Conservation (phyloP, 2,797 vertebrate species). For the Glyptemys insculpta region DNA sequence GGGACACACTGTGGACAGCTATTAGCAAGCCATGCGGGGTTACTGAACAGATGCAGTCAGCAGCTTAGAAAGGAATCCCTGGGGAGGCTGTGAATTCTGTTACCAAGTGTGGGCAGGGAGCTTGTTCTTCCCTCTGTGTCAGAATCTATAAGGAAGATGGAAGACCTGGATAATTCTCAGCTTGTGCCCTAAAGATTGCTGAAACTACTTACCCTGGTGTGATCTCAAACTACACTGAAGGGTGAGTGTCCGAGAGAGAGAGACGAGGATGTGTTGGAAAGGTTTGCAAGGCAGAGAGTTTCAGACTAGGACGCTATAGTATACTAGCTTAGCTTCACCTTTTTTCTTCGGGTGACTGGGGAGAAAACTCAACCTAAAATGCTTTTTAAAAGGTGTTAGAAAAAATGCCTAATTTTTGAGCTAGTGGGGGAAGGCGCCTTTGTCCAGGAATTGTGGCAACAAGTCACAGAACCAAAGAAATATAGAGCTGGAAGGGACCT, state of each 20-base stretch:
- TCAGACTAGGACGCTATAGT: neutral
- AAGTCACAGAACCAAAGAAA: neutral
- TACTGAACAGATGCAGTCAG: neutral
- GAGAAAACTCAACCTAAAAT: neutral
- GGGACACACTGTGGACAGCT: neutral
- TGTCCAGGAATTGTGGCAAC: neutral
- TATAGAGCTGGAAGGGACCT: neutral
- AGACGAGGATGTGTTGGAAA: neutral
- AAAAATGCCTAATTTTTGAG: neutral
- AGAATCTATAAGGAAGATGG: constrained; percentile 14
- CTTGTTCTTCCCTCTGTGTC: neutral
- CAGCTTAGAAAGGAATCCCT: neutral
- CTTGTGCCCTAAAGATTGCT: constrained; percentile 16
- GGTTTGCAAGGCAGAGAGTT: neutral
- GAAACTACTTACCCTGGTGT: neutral
- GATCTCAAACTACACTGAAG: neutral
- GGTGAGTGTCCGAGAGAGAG: too few relatives aligned
- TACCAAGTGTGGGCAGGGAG: neutral
- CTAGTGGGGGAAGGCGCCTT: neutral
- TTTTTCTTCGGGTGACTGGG: neutral
- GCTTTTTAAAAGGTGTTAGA: neutral
- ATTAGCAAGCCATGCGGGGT: neutral
- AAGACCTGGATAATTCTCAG: constrained; percentile 25
- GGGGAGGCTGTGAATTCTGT: neutral
- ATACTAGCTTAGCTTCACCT: neutral